phyloP scores from a whole-genome alignment of 2,797 vertebrate species.

The Sebastes kiyomatsui region DNA sequence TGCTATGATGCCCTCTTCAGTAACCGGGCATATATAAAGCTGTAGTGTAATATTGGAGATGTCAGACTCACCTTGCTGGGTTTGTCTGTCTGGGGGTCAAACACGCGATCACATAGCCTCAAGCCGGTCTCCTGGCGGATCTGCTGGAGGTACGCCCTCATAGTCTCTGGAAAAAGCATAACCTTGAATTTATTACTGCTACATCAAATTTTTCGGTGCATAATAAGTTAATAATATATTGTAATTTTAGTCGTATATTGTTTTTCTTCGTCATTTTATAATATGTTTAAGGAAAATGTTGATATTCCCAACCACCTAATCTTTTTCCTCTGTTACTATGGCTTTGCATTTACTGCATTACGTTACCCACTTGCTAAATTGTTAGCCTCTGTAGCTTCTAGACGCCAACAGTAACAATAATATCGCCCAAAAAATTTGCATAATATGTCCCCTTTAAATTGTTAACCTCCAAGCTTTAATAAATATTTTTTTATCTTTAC shows the following conservation, averaged over 20 bases:
- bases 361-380: no score
- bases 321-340: no score
- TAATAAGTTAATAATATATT: no score
- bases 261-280: no score
- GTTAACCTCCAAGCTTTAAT: not conserved
- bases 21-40: not conserved
- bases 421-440: no score
- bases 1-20: not conserved
- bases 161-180: conserved; percentile 84
- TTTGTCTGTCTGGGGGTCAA: conserved; percentile 97
- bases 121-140: conserved; percentile 95
- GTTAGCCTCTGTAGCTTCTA: no score
- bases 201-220: not conserved
- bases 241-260: no score
- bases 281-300: no score
- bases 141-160: conserved; percentile 97
- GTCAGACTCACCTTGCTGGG: conserved; percentile 92
- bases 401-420: no score
- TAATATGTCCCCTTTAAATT: not conserved
- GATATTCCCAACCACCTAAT: no score
- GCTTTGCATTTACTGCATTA: no score
- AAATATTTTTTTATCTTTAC: not conserved
- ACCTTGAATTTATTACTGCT: not conserved
- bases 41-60: not conserved
- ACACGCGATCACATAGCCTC: conserved; percentile 97